Conservation (phyloP, 2,888 invertebrate genomes). For the Cheilosia variabilis region DNA sequence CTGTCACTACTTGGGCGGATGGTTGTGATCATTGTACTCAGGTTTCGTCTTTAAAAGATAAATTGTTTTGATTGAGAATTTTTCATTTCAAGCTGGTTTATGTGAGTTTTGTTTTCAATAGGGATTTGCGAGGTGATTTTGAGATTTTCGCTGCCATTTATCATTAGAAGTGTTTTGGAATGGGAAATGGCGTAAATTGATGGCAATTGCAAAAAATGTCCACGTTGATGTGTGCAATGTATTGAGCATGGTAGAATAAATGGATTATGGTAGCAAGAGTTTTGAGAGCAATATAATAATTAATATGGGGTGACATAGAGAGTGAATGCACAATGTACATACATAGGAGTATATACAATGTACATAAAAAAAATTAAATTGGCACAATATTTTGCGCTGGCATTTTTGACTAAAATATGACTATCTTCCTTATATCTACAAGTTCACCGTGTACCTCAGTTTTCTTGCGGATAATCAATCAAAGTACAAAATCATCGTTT, state of each 20-base stretch:
- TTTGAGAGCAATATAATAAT: no score
- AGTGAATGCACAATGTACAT: no score
- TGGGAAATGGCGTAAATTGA: conserved; percentile 22
- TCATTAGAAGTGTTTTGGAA: conserved; percentile 4
- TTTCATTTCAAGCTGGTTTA: not conserved
- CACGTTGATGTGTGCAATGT: not conserved
- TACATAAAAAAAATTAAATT: no score
- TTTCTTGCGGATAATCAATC: no score
- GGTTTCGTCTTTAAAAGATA: conserved; percentile 30
- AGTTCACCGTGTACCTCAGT: no score
- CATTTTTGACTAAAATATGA: no score
- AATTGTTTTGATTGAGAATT: conserved; percentile 30
- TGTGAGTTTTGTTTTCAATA: conserved; percentile 11
- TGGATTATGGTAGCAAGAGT: no score
- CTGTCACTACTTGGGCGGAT: conserved; percentile 20
- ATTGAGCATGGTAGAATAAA: not conserved
- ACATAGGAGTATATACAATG: no score
- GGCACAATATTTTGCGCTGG: no score
- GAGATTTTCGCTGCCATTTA: conserved; percentile 21
- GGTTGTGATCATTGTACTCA: conserved; percentile 42
- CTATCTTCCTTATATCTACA: no score
- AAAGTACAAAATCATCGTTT: no score
- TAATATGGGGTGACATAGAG: no score
- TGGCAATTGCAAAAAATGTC: conserved; percentile 22
- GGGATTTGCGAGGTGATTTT: conserved; percentile 27